These are phyloP conservation scores for Erinaceus europaeus DNA, from an alignment of 2,113 vertebrate species.

Conservation along the genomic window DNA sequence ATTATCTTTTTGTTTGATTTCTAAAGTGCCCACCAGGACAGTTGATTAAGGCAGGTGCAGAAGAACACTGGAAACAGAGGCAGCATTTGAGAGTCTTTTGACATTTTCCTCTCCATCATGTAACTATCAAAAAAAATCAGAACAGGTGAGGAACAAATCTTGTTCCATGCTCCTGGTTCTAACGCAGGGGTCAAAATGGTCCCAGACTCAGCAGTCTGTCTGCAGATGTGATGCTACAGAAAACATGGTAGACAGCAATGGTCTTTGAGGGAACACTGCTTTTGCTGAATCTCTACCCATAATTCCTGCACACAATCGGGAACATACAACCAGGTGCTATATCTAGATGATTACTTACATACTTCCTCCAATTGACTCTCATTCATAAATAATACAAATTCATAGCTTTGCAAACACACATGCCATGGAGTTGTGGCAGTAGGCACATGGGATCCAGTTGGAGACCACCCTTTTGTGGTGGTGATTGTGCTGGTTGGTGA, in stretches of 20 bases:
- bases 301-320: not conserved
- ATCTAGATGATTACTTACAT: not conserved
- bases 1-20: constrained; percentile 81
- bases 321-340: not conserved
- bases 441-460: not conserved
- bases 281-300: not conserved
- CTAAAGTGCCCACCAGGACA: constrained; percentile 72
- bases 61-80: constrained; percentile 65
- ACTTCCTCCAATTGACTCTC: too few species aligned
- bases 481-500: not conserved
- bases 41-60: constrained; percentile 68
- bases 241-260: not conserved
- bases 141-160: not conserved
- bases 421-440: not conserved
- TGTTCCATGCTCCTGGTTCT: not conserved
- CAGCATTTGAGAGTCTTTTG: constrained; percentile 49
- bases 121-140: constrained; percentile 16
- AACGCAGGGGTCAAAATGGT: not conserved
- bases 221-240: not conserved
- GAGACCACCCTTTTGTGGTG: not conserved
- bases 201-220: not conserved
- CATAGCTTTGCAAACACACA: not conserved
- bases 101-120: not conserved
- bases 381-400: not conserved
- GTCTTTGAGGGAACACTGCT: rapidly evolving